Conservation (phyloP, 2,888 invertebrate genomes). For the Caenorhabditis auriculariae region DNA sequence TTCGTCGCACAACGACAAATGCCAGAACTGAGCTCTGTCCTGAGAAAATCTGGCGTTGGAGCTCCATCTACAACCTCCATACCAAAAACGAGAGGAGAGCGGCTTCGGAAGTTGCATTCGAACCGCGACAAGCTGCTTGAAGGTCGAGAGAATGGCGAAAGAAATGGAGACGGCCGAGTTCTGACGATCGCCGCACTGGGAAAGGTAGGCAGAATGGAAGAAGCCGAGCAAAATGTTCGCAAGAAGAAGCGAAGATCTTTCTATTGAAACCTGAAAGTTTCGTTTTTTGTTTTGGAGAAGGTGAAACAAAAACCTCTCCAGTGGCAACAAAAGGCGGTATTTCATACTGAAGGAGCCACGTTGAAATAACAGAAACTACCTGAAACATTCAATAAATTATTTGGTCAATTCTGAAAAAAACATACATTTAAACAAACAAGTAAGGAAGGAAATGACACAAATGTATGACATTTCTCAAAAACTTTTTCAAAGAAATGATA, state of each 20-base stretch:
- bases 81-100: conserved; percentile 49
- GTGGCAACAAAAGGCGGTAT: conserved; percentile 56
- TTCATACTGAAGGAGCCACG: conserved; percentile 59
- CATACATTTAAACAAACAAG: too few species aligned
- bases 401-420: too few species aligned
- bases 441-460: too few species aligned
- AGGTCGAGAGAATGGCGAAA: conserved; percentile 52
- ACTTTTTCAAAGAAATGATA: too few species aligned
- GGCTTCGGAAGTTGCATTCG: conserved; percentile 44
- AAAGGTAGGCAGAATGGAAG: conserved; percentile 58
- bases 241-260: conserved; percentile 48
- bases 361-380: conserved; percentile 37
- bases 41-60: conserved; percentile 1
- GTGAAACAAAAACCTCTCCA: conserved; percentile 28
- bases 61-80: not conserved
- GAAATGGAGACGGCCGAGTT: conserved; percentile 56
- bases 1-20: conserved; percentile 37
- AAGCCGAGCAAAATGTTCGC: conserved; percentile 55
- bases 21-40: conserved; percentile 47
- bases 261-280: conserved; percentile 33
- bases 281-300: not conserved
- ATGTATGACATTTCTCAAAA: too few species aligned
- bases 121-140: conserved; percentile 54
- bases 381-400: too few species aligned
- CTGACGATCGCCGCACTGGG: conserved; percentile 51